Evolutionary conservation across 2,113 vertebrate genomes (phyloP).

Genomic region (Xenopus borealis): DNA sequence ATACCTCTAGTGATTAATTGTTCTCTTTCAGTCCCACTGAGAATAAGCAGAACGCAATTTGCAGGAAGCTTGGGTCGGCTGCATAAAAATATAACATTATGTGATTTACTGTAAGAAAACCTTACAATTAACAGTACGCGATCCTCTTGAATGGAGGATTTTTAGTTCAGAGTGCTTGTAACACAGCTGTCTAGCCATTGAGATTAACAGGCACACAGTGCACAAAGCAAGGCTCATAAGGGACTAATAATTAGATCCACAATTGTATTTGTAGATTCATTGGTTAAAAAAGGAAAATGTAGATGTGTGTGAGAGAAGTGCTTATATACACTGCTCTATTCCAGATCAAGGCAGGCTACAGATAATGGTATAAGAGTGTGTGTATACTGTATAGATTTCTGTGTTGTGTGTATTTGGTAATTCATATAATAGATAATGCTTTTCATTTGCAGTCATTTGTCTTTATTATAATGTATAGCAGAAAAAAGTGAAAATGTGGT

Average conservation of each 20-base stretch:
- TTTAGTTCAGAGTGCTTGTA: constrained; percentile 40
- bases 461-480: too few species aligned
- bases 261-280: constrained; percentile 7
- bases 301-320: too few species aligned
- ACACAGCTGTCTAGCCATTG: constrained; percentile 46
- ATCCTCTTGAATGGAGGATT: constrained; percentile 36
- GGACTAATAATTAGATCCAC: constrained; percentile 30
- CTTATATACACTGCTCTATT: too few species aligned
- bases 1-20: constrained; percentile 18
- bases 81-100: constrained; percentile 38
- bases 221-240: constrained; percentile 27
- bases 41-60: constrained; percentile 36
- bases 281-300: neutral
- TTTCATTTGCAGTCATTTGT: too few species aligned
- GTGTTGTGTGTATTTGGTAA: too few species aligned
- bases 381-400: too few species aligned
- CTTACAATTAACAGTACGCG: constrained; percentile 43
- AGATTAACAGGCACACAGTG: constrained; percentile 34
- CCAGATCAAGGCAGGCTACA: too few species aligned
- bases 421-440: too few species aligned
- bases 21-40: constrained; percentile 33
- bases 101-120: constrained; percentile 44
- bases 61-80: constrained; percentile 28
- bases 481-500: too few species aligned
- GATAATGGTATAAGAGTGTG: too few species aligned